A percentile compares a stretch with the other conserved stretches of the same genome.
Evolutionary conservation across 2,797 vertebrate genomes (phyloP).

Genomic region (Antennarius maculatus): DNA sequence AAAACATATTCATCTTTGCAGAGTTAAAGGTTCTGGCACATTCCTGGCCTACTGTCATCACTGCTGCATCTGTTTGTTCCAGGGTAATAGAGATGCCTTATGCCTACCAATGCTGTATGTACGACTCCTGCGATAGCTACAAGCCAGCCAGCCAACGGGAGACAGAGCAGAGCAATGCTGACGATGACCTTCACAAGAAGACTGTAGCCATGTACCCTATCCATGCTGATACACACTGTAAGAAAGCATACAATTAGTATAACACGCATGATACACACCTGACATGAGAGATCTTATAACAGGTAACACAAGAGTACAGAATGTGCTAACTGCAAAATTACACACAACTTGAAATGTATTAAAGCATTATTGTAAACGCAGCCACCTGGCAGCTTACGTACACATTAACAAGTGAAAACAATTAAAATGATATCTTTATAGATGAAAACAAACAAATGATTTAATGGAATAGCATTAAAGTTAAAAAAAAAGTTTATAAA

Average conservation of each 20-base stretch:
- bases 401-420: slow-evolving; percentile 40
- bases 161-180: slow-evolving; percentile 80
- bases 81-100: slow-evolving; percentile 95
- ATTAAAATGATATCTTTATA: slow-evolving; percentile 35
- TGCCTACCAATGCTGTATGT: slow-evolving; percentile 96
- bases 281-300: neutral
- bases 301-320: no score
- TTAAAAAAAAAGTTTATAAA: slow-evolving; percentile 55
- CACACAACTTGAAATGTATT: slow-evolving; percentile 53
- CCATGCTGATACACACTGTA: slow-evolving; percentile 88
- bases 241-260: slow-evolving; percentile 54
- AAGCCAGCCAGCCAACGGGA: slow-evolving; percentile 84
- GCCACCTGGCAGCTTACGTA: slow-evolving; percentile 56
- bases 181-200: slow-evolving; percentile 87
- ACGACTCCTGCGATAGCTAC: slow-evolving; percentile 87
- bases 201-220: slow-evolving; percentile 83
- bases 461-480: slow-evolving; percentile 37
- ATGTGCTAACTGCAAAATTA: slow-evolving; percentile 15
- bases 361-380: slow-evolving; percentile 55
- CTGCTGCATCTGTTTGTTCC: slow-evolving; percentile 30
- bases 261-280: slow-evolving; percentile 5
- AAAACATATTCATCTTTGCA: no score
- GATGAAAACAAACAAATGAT: slow-evolving; percentile 25
- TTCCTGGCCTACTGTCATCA: neutral
- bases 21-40: neutral